phyloP scores from a whole-genome alignment of 2,113 vertebrate genomes.

The Chloropsis cyanopogon region DNA sequence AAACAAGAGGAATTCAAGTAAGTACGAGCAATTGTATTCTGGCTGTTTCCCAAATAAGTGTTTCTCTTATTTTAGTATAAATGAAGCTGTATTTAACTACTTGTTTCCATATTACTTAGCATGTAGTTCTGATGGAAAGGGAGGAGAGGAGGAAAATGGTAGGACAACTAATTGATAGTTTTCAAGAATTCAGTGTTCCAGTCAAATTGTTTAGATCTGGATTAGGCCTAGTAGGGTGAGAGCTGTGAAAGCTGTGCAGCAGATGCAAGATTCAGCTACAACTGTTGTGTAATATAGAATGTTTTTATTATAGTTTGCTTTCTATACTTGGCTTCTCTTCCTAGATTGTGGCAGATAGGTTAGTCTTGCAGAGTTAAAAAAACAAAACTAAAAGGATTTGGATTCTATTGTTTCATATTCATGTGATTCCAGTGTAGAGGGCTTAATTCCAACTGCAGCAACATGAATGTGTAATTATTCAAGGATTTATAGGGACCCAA shows the following conservation, averaged over 20 bases:
- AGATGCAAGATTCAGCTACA: not conserved
- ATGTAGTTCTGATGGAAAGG: not conserved
- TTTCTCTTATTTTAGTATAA: not conserved
- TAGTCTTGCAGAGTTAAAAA: not conserved
- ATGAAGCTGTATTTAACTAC: not conserved
- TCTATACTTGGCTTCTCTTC: not conserved
- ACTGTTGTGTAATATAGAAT: not conserved
- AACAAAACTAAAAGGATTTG: not conserved
- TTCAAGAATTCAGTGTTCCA: not conserved
- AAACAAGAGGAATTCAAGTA: conserved; percentile 99
- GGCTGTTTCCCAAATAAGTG: not conserved
- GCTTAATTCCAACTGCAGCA: not conserved
- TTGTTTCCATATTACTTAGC: not conserved
- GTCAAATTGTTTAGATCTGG: not conserved
- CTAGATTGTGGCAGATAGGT: not conserved
- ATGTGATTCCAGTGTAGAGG: not conserved
- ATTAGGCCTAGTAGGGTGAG: not conserved
- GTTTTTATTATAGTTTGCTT: not conserved
- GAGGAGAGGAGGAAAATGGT: not conserved
- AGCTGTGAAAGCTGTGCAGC: not conserved
- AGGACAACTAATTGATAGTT: not conserved
- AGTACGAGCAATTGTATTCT: conserved; percentile 10
- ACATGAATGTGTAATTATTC: not conserved
- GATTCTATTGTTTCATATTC: not conserved
- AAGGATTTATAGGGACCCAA: not conserved